These are phyloP conservation scores for Pollenia labialis DNA, from an alignment of 2,888 invertebrate genomes.

Conservation along the genomic window DNA sequence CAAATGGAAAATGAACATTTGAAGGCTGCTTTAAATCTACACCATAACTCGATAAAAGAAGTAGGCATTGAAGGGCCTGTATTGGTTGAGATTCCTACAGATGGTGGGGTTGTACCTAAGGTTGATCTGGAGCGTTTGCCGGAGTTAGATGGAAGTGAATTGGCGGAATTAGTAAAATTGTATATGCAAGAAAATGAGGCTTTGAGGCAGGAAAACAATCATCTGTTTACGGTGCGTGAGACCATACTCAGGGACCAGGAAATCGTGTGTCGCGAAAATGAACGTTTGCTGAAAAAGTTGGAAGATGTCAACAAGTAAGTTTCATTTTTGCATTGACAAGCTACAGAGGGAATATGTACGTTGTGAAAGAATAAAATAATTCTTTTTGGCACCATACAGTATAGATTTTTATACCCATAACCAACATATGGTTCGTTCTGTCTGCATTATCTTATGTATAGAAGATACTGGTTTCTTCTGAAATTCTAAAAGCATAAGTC, in stretches of 20 bases:
- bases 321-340: neutral
- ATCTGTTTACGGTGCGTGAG: slow-evolving; percentile 92
- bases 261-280: slow-evolving; percentile 94
- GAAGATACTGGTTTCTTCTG: too few relatives aligned
- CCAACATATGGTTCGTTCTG: too few relatives aligned
- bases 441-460: too few relatives aligned
- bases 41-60: slow-evolving; percentile 85
- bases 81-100: slow-evolving; percentile 62
- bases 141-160: slow-evolving; percentile 90
- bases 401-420: too few relatives aligned
- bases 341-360: neutral
- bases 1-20: slow-evolving; percentile 95
- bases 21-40: slow-evolving; percentile 89
- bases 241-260: slow-evolving; percentile 94
- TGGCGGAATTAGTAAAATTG: slow-evolving; percentile 92
- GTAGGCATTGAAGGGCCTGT: slow-evolving; percentile 58
- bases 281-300: slow-evolving; percentile 92
- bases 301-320: slow-evolving; percentile 95
- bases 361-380: too few relatives aligned
- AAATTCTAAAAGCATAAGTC: too few relatives aligned
- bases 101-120: slow-evolving; percentile 84
- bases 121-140: slow-evolving; percentile 90
- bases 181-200: slow-evolving; percentile 93
- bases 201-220: slow-evolving; percentile 92
- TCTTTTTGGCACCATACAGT: too few relatives aligned